Conservation (phyloP, 2,797 vertebrate genomes). For the Megaceryle alcyon region DNA sequence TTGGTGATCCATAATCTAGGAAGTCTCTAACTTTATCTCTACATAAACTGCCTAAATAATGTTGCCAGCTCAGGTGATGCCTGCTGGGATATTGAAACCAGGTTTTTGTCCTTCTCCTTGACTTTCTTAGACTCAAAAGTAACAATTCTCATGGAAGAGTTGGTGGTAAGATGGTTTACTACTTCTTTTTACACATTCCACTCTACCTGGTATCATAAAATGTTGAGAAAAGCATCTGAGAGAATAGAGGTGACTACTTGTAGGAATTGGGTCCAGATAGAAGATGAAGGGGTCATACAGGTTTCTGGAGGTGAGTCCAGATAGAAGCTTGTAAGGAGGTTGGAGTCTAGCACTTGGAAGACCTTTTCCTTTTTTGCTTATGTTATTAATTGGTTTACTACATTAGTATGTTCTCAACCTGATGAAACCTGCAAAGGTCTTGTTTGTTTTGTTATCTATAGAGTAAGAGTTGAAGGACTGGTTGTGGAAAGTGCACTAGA, state of each 20-base stretch:
- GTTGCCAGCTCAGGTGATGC: neutral
- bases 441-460: neutral
- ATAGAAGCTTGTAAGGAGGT: neutral
- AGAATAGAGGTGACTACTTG: neutral
- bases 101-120: neutral
- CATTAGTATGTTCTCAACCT: no score
- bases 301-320: neutral
- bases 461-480: neutral
- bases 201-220: neutral
- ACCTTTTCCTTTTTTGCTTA: neutral
- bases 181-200: neutral
- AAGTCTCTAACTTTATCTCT: neutral
- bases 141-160: neutral
- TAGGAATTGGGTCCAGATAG: neutral
- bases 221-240: neutral
- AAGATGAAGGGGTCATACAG: neutral
- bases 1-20: neutral
- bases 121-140: neutral
- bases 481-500: neutral
- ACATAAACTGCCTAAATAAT: neutral
- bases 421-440: neutral
- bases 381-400: neutral
- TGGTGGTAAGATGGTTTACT: neutral
- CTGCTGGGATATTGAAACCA: neutral
- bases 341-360: neutral